Percentiles rank a stretch among this genome's conserved stretches.
These are phyloP conservation scores for Pantherophis vulpinus DNA, from an alignment of 2,797 vertebrate species.

Conservation along the genomic window DNA sequence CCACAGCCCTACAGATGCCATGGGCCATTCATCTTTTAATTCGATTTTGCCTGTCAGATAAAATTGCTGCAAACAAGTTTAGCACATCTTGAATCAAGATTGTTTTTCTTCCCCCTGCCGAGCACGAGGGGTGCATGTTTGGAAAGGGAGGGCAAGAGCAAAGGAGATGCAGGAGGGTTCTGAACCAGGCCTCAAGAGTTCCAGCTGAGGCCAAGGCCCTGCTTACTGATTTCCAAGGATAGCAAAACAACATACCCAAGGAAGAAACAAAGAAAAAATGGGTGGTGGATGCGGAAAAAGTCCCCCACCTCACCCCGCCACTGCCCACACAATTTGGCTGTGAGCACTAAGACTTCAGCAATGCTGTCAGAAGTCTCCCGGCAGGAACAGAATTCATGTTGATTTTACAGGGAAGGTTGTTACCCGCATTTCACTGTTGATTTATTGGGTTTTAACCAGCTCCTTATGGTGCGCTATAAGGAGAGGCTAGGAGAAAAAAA, in stretches of 20 bases:
- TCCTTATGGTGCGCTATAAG: constrained; percentile 74
- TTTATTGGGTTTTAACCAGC: constrained; percentile 86
- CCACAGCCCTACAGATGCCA: constrained; percentile 13
- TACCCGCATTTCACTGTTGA: constrained; percentile 83
- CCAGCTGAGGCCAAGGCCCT: constrained; percentile 65
- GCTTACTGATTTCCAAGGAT: constrained; percentile 67
- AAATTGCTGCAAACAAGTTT: constrained; percentile 41
- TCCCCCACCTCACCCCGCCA: neutral
- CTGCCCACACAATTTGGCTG: constrained; percentile 57
- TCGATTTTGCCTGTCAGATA: constrained; percentile 66
- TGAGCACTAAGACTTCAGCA: constrained; percentile 68
- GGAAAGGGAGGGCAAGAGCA: constrained; percentile 43
- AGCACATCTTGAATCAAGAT: constrained; percentile 41
- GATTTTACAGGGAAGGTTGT: constrained; percentile 82
- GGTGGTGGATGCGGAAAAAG: neutral
- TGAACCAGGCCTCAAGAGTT: constrained; percentile 65
- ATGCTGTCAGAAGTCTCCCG: constrained; percentile 74
- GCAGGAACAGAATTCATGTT: constrained; percentile 81
- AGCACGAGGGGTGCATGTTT: neutral
- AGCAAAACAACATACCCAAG: constrained; percentile 52
- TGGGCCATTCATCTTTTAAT: constrained; percentile 52
- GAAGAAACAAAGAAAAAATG: neutral
- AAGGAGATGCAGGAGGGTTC: constrained; percentile 37
- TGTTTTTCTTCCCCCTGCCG: constrained; percentile 5
- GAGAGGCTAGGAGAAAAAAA: constrained; percentile 24